Evolutionary conservation across 1,140 invertebrate species (phyloP).

Genomic region (Cotesia glomerata): DNA sequence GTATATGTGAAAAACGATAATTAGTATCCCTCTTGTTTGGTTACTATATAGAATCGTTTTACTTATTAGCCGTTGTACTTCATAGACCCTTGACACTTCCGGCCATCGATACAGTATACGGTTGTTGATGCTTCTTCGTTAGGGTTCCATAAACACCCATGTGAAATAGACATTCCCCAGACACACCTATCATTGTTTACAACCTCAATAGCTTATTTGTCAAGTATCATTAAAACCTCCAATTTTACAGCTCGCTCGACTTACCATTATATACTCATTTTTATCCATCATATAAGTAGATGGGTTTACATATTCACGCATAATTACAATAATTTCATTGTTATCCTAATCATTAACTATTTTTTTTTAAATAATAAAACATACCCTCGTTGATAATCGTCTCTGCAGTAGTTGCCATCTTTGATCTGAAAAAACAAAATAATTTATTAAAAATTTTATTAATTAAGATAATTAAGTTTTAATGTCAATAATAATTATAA

Average conservation of each 20-base stretch:
- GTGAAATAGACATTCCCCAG: neutral
- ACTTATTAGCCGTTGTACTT: slow-evolving; percentile 34
- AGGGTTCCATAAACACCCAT: neutral
- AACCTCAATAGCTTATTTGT: neutral
- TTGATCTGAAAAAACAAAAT: slow-evolving; percentile 7
- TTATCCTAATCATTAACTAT: neutral
- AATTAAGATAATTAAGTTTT: neutral
- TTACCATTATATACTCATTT: neutral
- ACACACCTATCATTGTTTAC: slow-evolving; percentile 1
- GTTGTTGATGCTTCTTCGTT: neutral
- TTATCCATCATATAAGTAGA: neutral
- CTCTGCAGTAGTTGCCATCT: slow-evolving; percentile 49
- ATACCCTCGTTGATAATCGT: slow-evolving; percentile 43
- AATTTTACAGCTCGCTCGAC: slow-evolving; percentile 13
- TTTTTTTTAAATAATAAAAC: slow-evolving; percentile 22
- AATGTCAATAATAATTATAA: neutral
- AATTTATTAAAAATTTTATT: slow-evolving; percentile 7
- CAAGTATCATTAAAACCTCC: slow-evolving; percentile 1
- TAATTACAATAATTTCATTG: neutral
- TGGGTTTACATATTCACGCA: neutral
- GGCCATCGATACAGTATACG: slow-evolving; percentile 10
- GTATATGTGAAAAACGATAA: too few species aligned
- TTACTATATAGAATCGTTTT: slow-evolving; percentile 38
- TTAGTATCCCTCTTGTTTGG: slow-evolving; percentile 9
- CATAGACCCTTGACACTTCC: neutral